Base-by-base conservation (phyloP, 2,797 vertebrate species). In the Poeciliopsis presidionis region DNA sequence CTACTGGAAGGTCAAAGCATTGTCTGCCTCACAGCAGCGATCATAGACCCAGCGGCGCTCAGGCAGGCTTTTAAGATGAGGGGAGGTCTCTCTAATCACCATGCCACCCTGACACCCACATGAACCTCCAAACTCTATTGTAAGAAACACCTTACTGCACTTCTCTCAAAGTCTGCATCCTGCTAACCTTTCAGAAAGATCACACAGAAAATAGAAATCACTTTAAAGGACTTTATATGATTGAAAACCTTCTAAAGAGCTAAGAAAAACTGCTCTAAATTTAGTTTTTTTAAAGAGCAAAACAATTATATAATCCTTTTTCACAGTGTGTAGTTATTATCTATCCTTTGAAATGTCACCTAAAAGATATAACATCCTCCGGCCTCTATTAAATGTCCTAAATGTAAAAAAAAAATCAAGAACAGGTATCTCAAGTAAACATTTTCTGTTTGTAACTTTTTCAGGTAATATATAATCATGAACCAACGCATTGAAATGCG, bases 1-100 rank as follows among this genome's bases (percentile, higher is more conserved):
- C 80, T 39, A 53, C 53, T 71, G 72, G 75, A 75, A 84, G 79
- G 69, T 86, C 82, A 80, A 16, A 77, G 81, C 71, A 49, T 83
- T 77, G 75, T 76, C 76, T 72, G 63, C 71, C 45, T 55, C 78
- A n/a, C 81, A 72, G 84, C 82, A 73, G 82, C 67, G 16, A 74
- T 20, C 74, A 16, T 0, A 2, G 70, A 1, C 70, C 75, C 1
- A 63, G 61, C 67, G 16, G 36, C 7, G 71, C 59, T 77, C 78
- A 18, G 25, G 39, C 46, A 33, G 73, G 59, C 71, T 77, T 77
- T 79, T 8, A 43, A 49, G 39, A 43, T 61, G n/a, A 78, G 25
- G 59, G 72, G 67, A 57, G 76, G 36, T 12, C 82, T 73, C 43
- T n/a, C 73, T 84, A 82, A 87, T 87, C 73, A 82, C 57, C 7